phyloP scores from a whole-genome alignment of 2,888 invertebrate genomes.

The Nomada fabriciana region DNA sequence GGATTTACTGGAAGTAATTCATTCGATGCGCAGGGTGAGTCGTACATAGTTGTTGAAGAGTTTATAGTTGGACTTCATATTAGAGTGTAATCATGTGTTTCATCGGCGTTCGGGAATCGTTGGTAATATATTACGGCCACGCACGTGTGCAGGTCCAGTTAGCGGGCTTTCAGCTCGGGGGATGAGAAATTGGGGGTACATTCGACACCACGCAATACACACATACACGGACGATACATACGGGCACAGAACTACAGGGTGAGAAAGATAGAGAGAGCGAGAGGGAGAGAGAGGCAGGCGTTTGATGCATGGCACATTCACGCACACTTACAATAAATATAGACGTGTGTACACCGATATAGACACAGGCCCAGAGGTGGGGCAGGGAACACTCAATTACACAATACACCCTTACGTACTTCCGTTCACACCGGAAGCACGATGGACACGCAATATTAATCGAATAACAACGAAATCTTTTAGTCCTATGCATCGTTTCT shows the following conservation, averaged over 20 bases:
- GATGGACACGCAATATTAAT: constrained; percentile 65
- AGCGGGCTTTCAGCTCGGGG: constrained; percentile 16
- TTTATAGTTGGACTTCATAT: constrained; percentile 83
- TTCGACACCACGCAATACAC: constrained; percentile 22
- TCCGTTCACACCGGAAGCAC: constrained; percentile 37
- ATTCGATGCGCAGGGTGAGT: constrained; percentile 79
- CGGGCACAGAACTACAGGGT: not conserved
- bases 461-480: constrained; percentile 81
- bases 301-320: constrained; percentile 19
- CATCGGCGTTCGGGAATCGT: constrained; percentile 59
- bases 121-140: constrained; percentile 69
- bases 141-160: constrained; percentile 28
- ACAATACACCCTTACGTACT: constrained; percentile 29
- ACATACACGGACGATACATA: not conserved
- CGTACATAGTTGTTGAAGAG: constrained; percentile 80
- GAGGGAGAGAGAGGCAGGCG: not conserved
- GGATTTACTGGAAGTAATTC: constrained; percentile 71
- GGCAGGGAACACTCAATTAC: constrained; percentile 27
- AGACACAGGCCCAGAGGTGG: not conserved
- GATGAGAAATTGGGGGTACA: constrained; percentile 11
- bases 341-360: not conserved
- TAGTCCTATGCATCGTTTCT: constrained; percentile 75
- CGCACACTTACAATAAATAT: constrained; percentile 6
- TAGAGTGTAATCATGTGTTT: constrained; percentile 76
- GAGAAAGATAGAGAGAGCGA: not conserved